Evolutionary conservation across 2,113 vertebrate genomes (phyloP).

Genomic region (Anarrhichthys ocellatus): DNA sequence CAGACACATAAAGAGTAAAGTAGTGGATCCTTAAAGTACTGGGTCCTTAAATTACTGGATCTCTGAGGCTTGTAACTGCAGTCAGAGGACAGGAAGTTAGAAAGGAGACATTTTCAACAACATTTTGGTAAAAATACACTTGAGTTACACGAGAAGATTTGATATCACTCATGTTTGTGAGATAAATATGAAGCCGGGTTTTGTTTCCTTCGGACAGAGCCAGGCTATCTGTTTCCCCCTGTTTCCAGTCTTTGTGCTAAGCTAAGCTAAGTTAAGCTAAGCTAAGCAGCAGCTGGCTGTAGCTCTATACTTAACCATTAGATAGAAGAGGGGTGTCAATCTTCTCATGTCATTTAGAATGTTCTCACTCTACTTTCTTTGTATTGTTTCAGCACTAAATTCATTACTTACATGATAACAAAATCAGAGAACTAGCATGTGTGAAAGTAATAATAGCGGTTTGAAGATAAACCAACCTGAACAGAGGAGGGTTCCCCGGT

Average conservation of each 20-base stretch:
- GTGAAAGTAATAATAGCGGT: not conserved
- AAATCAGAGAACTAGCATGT: not conserved
- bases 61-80: too few species aligned
- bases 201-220: not conserved
- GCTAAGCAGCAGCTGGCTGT: not conserved
- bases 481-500: constrained; percentile 91
- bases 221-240: not conserved
- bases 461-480: constrained; percentile 79
- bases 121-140: too few species aligned
- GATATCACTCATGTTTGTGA: not conserved
- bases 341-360: too few species aligned
- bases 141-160: too few species aligned
- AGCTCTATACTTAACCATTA: not conserved
- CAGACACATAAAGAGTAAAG: not conserved
- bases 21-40: too few species aligned
- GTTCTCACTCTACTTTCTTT: too few species aligned
- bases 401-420: not conserved
- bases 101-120: too few species aligned
- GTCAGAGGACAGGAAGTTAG: too few species aligned
- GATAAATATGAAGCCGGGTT: not conserved
- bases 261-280: constrained; percentile 7
- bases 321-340: not conserved
- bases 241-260: constrained; percentile 1
- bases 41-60: too few species aligned
- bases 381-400: not conserved